phyloP scores from a whole-genome alignment of 2,113 vertebrate genomes.

The Paramormyrops kingsleyae region DNA sequence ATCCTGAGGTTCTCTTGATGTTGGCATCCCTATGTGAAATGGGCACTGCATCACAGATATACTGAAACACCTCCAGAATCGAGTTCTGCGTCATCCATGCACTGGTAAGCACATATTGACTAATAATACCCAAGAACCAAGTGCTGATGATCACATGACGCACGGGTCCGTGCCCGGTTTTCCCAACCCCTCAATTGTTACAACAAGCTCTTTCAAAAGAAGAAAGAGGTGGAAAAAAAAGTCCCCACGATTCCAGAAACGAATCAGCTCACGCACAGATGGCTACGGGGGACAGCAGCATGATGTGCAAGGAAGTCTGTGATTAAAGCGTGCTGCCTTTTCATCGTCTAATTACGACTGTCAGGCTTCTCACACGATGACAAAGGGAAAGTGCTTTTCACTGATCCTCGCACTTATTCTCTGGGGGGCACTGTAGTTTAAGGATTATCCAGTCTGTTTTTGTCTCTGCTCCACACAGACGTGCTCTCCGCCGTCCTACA shows the following conservation, averaged over 20 bases:
- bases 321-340: not conserved
- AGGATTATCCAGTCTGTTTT: not conserved
- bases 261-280: not conserved
- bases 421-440: not conserved
- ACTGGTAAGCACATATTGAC: not conserved
- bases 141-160: conserved; percentile 40
- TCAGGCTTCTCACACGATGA: not conserved
- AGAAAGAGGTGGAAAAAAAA: not conserved
- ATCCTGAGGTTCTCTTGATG: not conserved
- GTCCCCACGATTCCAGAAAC: not conserved
- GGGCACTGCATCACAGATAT: not conserved
- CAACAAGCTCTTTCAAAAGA: not conserved
- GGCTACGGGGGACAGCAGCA: not conserved
- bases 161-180: not conserved
- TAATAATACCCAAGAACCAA: conserved; percentile 2
- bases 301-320: not conserved
- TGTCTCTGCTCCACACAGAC: not conserved
- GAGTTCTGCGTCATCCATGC: not conserved
- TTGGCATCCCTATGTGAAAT: not conserved
- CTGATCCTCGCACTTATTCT: not conserved
- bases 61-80: not conserved
- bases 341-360: not conserved
- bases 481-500: not conserved
- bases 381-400: not conserved
- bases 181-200: not conserved